phyloP scores from a whole-genome alignment of 2,888 invertebrate species.

The Pyrrhia umbra region DNA sequence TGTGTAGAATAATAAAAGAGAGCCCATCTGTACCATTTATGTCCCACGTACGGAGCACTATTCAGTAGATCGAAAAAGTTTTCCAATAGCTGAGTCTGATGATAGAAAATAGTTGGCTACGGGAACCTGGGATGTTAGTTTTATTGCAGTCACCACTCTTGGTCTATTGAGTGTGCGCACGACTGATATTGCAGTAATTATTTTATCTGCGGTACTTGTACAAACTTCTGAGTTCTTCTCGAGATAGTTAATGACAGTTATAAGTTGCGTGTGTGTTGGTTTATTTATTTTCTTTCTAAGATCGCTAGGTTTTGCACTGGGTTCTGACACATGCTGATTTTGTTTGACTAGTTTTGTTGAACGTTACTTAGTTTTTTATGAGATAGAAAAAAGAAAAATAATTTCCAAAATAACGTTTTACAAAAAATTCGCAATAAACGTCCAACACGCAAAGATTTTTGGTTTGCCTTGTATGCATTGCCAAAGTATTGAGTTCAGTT shows the following conservation, averaged over 20 bases:
- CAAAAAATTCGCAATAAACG: not conserved
- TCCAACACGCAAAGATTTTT: not conserved
- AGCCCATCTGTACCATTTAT: conserved; percentile 82
- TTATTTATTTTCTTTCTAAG: conserved; percentile 13
- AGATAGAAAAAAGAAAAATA: too few relatives aligned
- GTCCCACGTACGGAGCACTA: conserved; percentile 83
- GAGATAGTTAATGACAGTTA: conserved; percentile 37
- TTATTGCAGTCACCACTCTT: conserved; percentile 75
- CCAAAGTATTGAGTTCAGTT: not conserved
- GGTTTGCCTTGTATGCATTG: not conserved
- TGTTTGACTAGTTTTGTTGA: too few relatives aligned
- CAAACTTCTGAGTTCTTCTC: conserved; percentile 25
- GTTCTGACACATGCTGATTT: too few relatives aligned
- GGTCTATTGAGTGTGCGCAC: conserved; percentile 46
- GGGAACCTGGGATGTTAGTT: conserved; percentile 77
- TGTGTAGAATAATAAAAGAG: conserved; percentile 81
- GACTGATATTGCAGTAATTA: conserved; percentile 61
- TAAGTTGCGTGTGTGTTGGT: conserved; percentile 14
- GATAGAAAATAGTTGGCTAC: conserved; percentile 84
- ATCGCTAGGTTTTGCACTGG: conserved; percentile 10
- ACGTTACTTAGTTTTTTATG: too few relatives aligned
- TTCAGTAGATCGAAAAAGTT: conserved; percentile 87
- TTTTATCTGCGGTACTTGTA: conserved; percentile 46
- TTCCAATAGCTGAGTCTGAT: conserved; percentile 86
- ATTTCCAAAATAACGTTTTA: too few relatives aligned